Evolutionary conservation across 2,797 vertebrate genomes (phyloP), one percentile per base, ranked within the genome.

Genomic region (Selene dorsalis): DNA sequence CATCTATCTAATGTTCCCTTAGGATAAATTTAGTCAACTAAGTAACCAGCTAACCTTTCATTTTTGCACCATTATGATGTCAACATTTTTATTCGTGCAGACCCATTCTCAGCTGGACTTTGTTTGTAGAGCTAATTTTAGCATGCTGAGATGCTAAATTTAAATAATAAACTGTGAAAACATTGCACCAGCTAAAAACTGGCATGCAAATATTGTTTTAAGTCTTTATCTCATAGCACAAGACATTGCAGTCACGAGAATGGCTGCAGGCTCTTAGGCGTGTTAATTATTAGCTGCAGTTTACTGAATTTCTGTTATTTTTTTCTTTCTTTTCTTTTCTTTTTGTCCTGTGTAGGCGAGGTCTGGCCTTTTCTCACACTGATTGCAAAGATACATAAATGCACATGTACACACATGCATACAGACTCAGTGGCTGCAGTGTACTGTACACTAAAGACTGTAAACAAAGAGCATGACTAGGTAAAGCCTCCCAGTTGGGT

Each of bases 401-500:
- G 47, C 82, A 80, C 69, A 76, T 80, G 59, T 41, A 71, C 35
- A 35, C 62, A 67, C 78, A 73, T 62, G 66, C 59, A 67, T 6
- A 7, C 5, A n/a, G 18, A 43, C 16, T 32, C 50, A 26, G 52
- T 59, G 38, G 41, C 64, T 62, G 80, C 77, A 77, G 24, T 61
- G 85, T 79, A 69, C 84, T 67, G 69, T 16, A n/a, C 61, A 65
- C n/a, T 57, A 65, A 58, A 43, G 6, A 50, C 3, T 38, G 67
- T 63, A 75, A 85, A 87, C 71, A 88, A 82, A 84, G 71, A 39
- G 22, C 24, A 56, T 11, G 16, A 60, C 20, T 6, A 75, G 63
- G 66, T 84, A 77, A 68, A 68, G 13, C 65, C 83, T 88, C 75
- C 47, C 50, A 10, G 39, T 65, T 79, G 50, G 73, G 56, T 79